phyloP scores from a whole-genome alignment of 2,113 vertebrate species.

The Haemorhous mexicanus region DNA sequence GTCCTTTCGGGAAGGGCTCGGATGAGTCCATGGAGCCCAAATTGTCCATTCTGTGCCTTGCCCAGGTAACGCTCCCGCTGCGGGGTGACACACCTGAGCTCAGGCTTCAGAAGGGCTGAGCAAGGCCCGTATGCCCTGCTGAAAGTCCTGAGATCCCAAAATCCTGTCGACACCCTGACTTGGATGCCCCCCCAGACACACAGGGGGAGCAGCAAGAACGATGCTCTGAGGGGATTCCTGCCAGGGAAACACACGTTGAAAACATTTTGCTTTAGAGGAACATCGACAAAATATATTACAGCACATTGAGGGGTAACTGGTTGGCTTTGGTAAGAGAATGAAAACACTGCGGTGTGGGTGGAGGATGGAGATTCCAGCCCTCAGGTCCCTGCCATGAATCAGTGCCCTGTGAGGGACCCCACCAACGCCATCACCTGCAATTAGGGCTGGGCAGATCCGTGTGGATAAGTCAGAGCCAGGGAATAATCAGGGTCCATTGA shows the following conservation, averaged over 20 bases:
- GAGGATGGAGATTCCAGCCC: background rate
- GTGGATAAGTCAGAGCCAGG: background rate
- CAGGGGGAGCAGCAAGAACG: background rate
- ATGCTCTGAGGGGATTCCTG: background rate
- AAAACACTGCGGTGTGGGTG: fast-evolving
- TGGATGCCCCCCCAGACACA: fast-evolving
- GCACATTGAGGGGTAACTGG: fast-evolving
- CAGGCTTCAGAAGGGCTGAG: fast-evolving
- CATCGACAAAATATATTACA: fast-evolving
- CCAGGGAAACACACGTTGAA: background rate
- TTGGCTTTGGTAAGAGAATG: background rate
- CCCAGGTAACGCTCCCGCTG: fast-evolving
- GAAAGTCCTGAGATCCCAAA: no score
- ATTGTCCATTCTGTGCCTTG: fast-evolving
- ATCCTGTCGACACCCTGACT: no score
- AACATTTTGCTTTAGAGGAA: background rate
- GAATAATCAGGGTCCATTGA: background rate
- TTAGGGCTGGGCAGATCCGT: background rate
- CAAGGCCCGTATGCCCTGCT: fast-evolving
- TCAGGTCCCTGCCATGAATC: fast-evolving
- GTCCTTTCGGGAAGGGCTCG: background rate
- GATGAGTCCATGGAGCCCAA: fast-evolving
- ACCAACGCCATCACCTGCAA: background rate
- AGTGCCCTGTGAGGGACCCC: background rate
- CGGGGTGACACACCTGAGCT: fast-evolving